These are phyloP conservation scores for Torymus auratus DNA, from an alignment of 2,888 invertebrate species.

Conservation along the genomic window DNA sequence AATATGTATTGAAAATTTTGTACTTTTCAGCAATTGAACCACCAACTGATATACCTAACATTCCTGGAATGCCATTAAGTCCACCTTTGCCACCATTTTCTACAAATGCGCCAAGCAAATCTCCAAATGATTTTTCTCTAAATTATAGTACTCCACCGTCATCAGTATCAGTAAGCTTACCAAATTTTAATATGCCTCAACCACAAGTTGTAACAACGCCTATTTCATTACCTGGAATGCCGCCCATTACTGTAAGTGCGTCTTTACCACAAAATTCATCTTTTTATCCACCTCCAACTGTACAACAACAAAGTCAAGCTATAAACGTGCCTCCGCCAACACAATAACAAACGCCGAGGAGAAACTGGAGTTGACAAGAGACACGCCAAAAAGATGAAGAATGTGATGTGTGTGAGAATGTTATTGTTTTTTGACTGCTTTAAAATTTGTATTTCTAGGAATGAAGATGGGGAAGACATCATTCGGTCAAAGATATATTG, in stretches of 20 bases:
- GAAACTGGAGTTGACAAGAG: conserved; percentile 18
- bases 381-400: conserved; percentile 30
- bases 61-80: conserved; percentile 73
- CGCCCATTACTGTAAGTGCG: conserved; percentile 87
- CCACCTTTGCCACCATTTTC: conserved; percentile 64
- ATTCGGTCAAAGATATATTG: conserved; percentile 49
- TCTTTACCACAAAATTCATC: conserved; percentile 78
- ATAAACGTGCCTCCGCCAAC: conserved; percentile 37
- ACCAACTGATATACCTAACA: conserved; percentile 67
- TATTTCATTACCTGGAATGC: conserved; percentile 86
- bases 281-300: conserved; percentile 34
- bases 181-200: conserved; percentile 65
- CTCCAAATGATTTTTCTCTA: conserved; percentile 42
- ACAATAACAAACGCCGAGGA: conserved; percentile 34
- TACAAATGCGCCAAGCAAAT: conserved; percentile 27
- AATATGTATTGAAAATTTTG: conserved; percentile 21
- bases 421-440: conserved; percentile 50
- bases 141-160: conserved; percentile 60
- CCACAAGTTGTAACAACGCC: conserved; percentile 81
- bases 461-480: conserved; percentile 35
- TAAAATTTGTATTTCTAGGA: conserved; percentile 53
- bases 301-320: conserved; percentile 50
- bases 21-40: conserved; percentile 60
- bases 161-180: conserved; percentile 70
- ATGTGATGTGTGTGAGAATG: conserved; percentile 45